Evolutionary conservation across 2,888 invertebrate species (phyloP).

Genomic region (Chaetogeoica ovagalla): DNA sequence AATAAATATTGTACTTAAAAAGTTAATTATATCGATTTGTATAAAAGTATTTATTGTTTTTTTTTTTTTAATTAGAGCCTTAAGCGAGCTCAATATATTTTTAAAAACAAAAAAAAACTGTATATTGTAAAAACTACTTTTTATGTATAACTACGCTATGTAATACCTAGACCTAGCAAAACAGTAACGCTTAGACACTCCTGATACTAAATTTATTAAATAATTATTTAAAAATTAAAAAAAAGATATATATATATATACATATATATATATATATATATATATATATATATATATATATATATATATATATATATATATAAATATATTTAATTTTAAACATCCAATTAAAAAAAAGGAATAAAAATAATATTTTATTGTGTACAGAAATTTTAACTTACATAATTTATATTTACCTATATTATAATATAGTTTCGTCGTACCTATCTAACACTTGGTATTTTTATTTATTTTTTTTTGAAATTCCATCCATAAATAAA

Average conservation of each 20-base stretch:
- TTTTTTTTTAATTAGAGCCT: slow-evolving; percentile 13
- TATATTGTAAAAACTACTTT: not conserved
- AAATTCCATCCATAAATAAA: slow-evolving; percentile 44
- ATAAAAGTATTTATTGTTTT: slow-evolving; percentile 20
- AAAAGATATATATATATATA: too few species aligned
- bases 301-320: slow-evolving; percentile 8
- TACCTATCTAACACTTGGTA: not conserved
- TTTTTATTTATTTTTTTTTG: slow-evolving; percentile 13
- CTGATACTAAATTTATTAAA: slow-evolving; percentile 33
- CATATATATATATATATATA: too few species aligned
- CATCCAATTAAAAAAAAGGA: not conserved
- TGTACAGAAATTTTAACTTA: slow-evolving; percentile 25
- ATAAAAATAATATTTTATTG: slow-evolving; percentile 24
- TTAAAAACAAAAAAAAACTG: slow-evolving; percentile 15
- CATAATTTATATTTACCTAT: slow-evolving; percentile 2
- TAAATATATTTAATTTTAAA: slow-evolving; percentile 27
- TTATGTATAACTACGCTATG: not conserved
- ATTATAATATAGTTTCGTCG: slow-evolving; percentile 32
- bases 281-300: too few species aligned
- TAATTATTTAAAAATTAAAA: slow-evolving; percentile 3
- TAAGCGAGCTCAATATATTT: slow-evolving; percentile 39
- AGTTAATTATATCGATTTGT: slow-evolving; percentile 7
- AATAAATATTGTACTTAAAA: slow-evolving; percentile 24
- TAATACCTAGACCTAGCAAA: slow-evolving; percentile 10
- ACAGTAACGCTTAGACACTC: slow-evolving; percentile 31